Percentiles rank a stretch among this genome's conserved stretches.
These are phyloP conservation scores for Indicator indicator DNA, from an alignment of 2,113 vertebrate genomes.

Conservation along the genomic window DNA sequence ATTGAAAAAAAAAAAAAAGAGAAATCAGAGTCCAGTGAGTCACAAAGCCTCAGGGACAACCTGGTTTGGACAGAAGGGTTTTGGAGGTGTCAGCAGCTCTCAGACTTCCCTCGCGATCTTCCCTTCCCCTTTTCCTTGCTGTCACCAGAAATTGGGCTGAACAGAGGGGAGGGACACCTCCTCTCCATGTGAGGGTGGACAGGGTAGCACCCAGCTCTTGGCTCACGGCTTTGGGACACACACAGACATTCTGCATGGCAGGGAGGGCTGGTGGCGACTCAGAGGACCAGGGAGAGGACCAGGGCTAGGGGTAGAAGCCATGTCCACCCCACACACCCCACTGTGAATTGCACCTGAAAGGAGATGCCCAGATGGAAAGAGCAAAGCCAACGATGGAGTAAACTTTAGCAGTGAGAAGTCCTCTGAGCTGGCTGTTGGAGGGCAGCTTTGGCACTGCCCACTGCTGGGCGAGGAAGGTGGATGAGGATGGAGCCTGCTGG, in stretches of 20 bases:
- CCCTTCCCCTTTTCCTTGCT: not conserved
- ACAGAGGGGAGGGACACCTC: not conserved
- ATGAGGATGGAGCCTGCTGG: not conserved
- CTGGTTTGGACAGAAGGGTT: not conserved
- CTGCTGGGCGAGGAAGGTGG: not conserved
- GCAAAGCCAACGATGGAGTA: rapidly evolving
- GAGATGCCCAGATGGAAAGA: not conserved
- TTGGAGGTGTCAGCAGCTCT: not conserved
- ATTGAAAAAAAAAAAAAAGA: not conserved
- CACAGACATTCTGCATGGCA: not conserved
- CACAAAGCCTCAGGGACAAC: not conserved
- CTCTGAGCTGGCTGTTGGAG: not conserved
- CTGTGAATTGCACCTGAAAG: not conserved
- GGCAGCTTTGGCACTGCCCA: not conserved
- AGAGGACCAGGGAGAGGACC: not conserved
- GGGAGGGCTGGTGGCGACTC: not conserved
- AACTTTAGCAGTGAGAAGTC: not conserved
- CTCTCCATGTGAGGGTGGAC: rapidly evolving
- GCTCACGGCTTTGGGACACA: not conserved
- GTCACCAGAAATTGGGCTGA: not conserved
- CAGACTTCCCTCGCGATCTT: not conserved
- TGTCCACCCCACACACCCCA: not conserved
- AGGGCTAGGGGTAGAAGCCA: not conserved
- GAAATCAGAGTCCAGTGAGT: not conserved
- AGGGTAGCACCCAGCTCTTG: not conserved